Evolutionary conservation across 2,113 vertebrate genomes (phyloP), one percentile per base, ranked within the genome.

Genomic region (Miniopterus natalensis): DNA sequence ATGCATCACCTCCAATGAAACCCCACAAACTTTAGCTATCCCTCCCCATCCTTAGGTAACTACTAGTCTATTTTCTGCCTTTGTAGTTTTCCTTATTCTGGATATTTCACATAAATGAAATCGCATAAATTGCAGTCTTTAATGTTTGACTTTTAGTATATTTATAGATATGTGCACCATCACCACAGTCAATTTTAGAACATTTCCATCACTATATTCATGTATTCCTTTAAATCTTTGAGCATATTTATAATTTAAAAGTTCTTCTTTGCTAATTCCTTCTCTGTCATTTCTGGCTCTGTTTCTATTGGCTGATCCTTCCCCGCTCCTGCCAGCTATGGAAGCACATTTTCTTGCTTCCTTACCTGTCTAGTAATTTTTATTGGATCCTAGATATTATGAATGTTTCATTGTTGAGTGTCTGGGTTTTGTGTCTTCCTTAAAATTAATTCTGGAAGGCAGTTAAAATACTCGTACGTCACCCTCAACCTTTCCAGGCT

Each of bases 321-420:
- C 27, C 12, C 21, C 42, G 36, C 36, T 36, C 7, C 29, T 53
- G 29, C 36, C 36, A 36, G 14, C 36, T 92, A 80, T 88, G 42
- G 57, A 86, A 94, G 27, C 55, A 88, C 25, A 45, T 47, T 89
- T 94, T 61, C 65, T 57, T 51, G 27, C 12, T 90, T 86, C 68
- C 36, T 95, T 80, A 61, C 14, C 68, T 90, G 45, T 83, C 47
- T 86, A 77, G 10, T 83, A 71, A 42, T 90, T 84, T 96, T 92
- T 89, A 80, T 47, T 93, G 66, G 31, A 92, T 55, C 29, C 49
- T 95, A 84, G 45, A 31, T 45, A 68, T 47, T 87, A 57, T 42
- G 74, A 86, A 87, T 88, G 45, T 49, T 84, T 88, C 18, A 55
- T 70, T 88, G 40, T 68, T 70, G 49, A 84, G 47, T 63, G n/a